These are phyloP conservation scores for Schrankia costaestrigalis DNA, from an alignment of 2,888 invertebrate species.

Conservation along the genomic window DNA sequence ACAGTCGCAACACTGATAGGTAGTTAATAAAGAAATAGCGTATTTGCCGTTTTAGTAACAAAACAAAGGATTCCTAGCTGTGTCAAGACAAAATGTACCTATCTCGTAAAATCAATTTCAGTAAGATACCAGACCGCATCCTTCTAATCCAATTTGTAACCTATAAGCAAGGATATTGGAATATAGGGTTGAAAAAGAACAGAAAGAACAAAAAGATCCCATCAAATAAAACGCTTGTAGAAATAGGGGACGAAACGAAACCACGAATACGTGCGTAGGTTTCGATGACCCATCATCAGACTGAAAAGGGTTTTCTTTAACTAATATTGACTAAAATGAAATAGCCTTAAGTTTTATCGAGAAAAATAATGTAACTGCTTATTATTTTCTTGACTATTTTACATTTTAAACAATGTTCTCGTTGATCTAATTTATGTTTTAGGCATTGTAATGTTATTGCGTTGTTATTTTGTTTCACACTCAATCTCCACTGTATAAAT, in stretches of 20 bases:
- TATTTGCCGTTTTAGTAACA: too few relatives aligned
- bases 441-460: too few relatives aligned
- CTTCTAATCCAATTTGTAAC: slow-evolving; percentile 59
- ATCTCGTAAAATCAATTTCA: slow-evolving; percentile 46
- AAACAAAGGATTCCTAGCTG: slow-evolving; percentile 14
- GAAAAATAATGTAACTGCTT: background rate
- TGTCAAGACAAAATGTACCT: slow-evolving; percentile 25
- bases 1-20: too few relatives aligned
- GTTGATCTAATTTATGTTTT: too few relatives aligned
- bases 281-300: slow-evolving; percentile 8
- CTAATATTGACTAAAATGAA: slow-evolving; percentile 9
- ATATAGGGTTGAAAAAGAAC: slow-evolving; percentile 42
- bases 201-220: slow-evolving; percentile 44
- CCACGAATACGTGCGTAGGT: slow-evolving; percentile 17
- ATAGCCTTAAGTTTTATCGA: background rate
- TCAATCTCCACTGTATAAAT: too few relatives aligned
- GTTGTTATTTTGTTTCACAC: too few relatives aligned
- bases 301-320: slow-evolving; percentile 16
- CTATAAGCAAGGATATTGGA: slow-evolving; percentile 52
- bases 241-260: slow-evolving; percentile 37
- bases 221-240: slow-evolving; percentile 44
- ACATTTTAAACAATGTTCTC: too few relatives aligned
- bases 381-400: too few relatives aligned
- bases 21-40: too few relatives aligned
- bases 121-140: slow-evolving; percentile 43